Base-by-base conservation (phyloP, 2,113 vertebrate genomes). In the Vicugna pacos region DNA sequence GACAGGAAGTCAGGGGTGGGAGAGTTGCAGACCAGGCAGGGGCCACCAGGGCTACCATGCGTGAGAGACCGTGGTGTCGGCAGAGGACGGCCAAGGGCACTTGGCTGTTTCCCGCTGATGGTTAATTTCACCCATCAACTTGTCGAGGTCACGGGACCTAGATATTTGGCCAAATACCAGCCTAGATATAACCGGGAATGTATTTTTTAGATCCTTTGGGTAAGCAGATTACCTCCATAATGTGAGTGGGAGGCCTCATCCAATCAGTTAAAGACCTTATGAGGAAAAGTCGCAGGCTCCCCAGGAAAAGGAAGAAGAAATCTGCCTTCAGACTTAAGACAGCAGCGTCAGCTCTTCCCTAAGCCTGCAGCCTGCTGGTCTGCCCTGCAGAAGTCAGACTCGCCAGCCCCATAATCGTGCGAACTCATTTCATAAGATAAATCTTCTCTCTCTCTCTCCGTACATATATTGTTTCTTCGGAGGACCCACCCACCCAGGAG, bases 331-430 rank as follows among this genome's bases (percentile, higher is more conserved):
- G 24, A 22, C 8, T 20, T 13, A 8, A 26, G 8, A 28, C 5
- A 2, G 30, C 9, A 8, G 1, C 24, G 6, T 28, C 1, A 0
- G 0, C 32, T 9, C 86, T 46, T 32, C 64, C 69, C 5, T 14
- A 8, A 4, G 22, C 60, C 13, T 38, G 56, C 20, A 20, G 60
- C 5, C 24, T 67, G n/a, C 7, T 30, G 16, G 15, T 20, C 20
- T 65, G 50, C 6, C 14, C 38, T 42, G 2, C 5, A 38, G 69
- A 52, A 14, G 19, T 38, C 7, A 6, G 38, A 38, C 48, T 30
- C 35, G 15, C 10, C 35, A 20, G 60, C 11, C 2, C 56, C 46
- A 28, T 0, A 13, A 2, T 22, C 3, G 0, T 9, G 2, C 5
- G 20, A 77, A 60, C 16, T 42, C 32, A 15, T 46, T 67, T 35